Conservation (phyloP, 2,888 invertebrate genomes). For the Apamea anceps region DNA sequence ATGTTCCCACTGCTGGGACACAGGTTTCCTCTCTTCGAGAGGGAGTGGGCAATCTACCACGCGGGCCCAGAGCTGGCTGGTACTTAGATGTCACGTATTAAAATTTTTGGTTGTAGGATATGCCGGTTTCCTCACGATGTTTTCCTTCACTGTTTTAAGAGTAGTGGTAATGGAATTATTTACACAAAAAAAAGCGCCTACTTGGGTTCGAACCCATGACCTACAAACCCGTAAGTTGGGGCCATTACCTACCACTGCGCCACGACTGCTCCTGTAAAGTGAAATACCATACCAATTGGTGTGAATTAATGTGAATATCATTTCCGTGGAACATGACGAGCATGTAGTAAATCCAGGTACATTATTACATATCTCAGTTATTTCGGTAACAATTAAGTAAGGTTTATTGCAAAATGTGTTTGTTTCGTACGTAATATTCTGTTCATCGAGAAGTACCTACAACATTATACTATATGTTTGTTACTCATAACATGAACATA, state of each 20-base stretch:
- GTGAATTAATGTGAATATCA: conserved; percentile 22
- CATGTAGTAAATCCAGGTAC: background rate
- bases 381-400: background rate
- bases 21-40: background rate
- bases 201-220: background rate
- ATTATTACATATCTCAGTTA: background rate
- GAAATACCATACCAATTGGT: conserved; percentile 2
- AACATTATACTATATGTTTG: no score
- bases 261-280: background rate
- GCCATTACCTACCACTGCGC: background rate
- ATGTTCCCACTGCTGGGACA: background rate
- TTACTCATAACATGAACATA: no score
- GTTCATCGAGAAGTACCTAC: background rate
- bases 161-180: background rate
- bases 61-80: background rate
- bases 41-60: background rate
- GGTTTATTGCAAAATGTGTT: background rate
- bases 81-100: background rate
- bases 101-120: background rate
- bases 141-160: background rate
- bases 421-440: background rate
- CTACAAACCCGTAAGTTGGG: background rate
- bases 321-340: background rate
- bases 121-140: background rate
- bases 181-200: background rate